phyloP scores from a whole-genome alignment of 2,888 invertebrate species.

The Caenorhabditis afra region DNA sequence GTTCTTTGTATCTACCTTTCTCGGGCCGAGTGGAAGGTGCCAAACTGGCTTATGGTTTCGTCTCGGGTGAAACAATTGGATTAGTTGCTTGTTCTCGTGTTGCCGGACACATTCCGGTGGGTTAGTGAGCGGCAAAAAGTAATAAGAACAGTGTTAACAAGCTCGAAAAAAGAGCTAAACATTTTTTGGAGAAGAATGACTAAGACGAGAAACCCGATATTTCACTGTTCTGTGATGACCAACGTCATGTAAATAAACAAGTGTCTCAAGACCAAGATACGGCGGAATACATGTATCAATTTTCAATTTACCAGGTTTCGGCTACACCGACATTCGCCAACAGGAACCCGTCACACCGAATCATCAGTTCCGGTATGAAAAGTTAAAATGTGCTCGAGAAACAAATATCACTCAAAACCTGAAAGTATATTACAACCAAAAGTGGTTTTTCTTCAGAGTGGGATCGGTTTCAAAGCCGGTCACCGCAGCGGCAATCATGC shows the following conservation, averaged over 20 bases:
- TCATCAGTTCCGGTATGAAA: constrained; percentile 73
- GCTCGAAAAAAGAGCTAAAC: not conserved
- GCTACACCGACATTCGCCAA: constrained; percentile 76
- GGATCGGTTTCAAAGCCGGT: constrained; percentile 80
- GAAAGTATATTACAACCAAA: not conserved
- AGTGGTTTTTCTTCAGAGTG: constrained; percentile 59
- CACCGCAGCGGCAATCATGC: constrained; percentile 77
- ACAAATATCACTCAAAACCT: not conserved
- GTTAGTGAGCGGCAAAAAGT: not conserved
- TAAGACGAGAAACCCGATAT: constrained; percentile 22
- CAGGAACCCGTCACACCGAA: constrained; percentile 76
- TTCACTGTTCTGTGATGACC: not conserved
- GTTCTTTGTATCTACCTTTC: constrained; percentile 29
- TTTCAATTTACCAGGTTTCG: constrained; percentile 72
- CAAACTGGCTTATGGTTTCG: constrained; percentile 36
- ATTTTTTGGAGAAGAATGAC: not conserved
- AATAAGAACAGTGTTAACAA: too few species aligned
- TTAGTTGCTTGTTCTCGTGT: constrained; percentile 18
- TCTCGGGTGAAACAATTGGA: constrained; percentile 44
- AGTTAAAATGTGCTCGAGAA: not conserved
- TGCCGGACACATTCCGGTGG: not conserved
- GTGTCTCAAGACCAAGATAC: not conserved
- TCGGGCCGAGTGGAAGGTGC: constrained; percentile 12
- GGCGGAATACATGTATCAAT: constrained; percentile 30
- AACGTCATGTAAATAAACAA: constrained; percentile 46